These are phyloP conservation scores for Pemphigus obesinymphae DNA, from an alignment of 1,140 invertebrate species.

Conservation along the genomic window DNA sequence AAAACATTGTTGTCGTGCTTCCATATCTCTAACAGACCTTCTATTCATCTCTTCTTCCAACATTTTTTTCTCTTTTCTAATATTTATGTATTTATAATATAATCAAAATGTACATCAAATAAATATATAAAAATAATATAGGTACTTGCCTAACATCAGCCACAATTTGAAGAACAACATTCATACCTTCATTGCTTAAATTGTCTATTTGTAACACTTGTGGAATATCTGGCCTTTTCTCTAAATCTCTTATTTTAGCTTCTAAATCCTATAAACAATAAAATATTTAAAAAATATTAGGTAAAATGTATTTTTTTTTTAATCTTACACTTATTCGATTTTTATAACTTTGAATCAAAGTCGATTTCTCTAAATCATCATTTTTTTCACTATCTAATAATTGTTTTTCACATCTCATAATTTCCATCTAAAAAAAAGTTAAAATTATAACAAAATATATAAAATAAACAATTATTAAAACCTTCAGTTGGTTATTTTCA, in stretches of 20 bases:
- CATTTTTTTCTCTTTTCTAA: conserved; percentile 23
- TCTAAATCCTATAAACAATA: conserved; percentile 24
- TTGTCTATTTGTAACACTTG: conserved; percentile 29
- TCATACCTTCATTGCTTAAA: conserved; percentile 34
- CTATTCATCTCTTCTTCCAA: conserved; percentile 30
- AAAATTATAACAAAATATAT: neutral
- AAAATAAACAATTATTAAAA: neutral
- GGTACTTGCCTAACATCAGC: conserved; percentile 17
- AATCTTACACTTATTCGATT: conserved; percentile 25
- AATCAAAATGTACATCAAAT: neutral
- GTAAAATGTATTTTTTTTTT: neutral
- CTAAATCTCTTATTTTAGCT: conserved; percentile 12
- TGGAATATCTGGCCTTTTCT: conserved; percentile 27
- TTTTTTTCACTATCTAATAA: conserved; percentile 25
- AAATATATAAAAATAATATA: neutral
- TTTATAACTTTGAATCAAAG: conserved; percentile 35
- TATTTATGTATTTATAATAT: neutral
- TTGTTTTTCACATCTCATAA: conserved; percentile 35
- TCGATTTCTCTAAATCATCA: conserved; percentile 30
- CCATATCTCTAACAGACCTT: conserved; percentile 30
- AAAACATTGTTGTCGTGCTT: conserved; percentile 28
- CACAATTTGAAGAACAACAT: conserved; percentile 35
- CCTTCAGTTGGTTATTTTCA: conserved; percentile 37
- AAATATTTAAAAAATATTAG: neutral
- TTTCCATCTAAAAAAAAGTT: conserved; percentile 32